These are phyloP conservation scores for Hemibagrus wyckioides DNA, from an alignment of 2,113 vertebrate species.

Conservation along the genomic window DNA sequence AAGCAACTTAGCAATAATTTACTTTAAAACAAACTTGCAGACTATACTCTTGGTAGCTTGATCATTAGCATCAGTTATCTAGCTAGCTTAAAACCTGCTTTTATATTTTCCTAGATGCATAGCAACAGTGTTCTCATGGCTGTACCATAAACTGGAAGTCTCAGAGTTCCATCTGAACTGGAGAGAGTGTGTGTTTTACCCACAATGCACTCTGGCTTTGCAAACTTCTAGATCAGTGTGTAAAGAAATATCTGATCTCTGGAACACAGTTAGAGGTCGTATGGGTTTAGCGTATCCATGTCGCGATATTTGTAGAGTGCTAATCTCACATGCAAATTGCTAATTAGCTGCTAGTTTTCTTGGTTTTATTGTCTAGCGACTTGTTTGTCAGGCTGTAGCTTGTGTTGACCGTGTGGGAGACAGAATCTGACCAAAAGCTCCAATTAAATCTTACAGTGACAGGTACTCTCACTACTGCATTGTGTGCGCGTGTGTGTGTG, in stretches of 20 bases:
- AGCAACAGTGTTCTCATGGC: background rate
- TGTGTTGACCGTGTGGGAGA: background rate
- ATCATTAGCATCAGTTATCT: background rate
- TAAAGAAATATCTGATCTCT: background rate
- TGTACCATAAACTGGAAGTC: background rate
- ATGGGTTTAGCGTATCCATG: background rate
- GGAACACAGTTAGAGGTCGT: background rate
- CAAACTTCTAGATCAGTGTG: background rate
- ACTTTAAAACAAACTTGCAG: background rate
- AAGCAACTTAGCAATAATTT: too few relatives aligned
- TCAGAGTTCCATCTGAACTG: background rate
- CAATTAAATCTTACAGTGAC: slow-evolving; percentile 18
- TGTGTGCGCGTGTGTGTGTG: slow-evolving; percentile 43
- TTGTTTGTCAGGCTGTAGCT: background rate
- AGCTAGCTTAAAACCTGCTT: background rate
- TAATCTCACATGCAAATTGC: background rate
- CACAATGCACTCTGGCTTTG: background rate
- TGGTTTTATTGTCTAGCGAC: background rate
- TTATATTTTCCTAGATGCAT: background rate
- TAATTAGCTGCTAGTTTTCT: slow-evolving; percentile 8
- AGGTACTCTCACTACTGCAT: slow-evolving; percentile 45
- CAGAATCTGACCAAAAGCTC: background rate
- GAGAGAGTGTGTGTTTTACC: background rate
- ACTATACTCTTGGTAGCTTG: background rate
- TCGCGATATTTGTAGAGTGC: background rate